Percentiles rank a stretch among this genome's conserved stretches.
phyloP scores from a whole-genome alignment of 2,113 vertebrate species.

The Neomonachus schauinslandi region DNA sequence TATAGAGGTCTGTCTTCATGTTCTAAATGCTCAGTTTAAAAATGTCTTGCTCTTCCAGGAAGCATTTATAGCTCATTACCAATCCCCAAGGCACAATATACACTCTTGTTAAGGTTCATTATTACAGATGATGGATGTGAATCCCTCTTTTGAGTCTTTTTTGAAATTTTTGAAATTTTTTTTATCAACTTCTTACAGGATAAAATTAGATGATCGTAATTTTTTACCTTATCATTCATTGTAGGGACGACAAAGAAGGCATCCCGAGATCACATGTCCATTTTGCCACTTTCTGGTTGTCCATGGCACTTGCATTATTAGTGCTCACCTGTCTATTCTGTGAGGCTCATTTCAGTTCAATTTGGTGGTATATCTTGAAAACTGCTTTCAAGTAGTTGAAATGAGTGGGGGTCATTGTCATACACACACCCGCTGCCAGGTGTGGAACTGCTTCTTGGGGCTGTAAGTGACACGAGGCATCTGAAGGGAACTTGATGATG shows the following conservation, averaged over 20 bases:
- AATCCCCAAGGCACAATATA: background rate
- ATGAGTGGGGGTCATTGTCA: background rate
- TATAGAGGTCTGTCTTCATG: background rate
- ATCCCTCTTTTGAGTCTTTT: background rate
- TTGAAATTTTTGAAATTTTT: background rate
- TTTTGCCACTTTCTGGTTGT: background rate
- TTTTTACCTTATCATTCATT: background rate
- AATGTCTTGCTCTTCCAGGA: background rate
- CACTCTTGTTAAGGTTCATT: background rate
- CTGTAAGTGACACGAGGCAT: background rate
- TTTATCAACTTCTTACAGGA: background rate
- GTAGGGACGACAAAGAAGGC: background rate
- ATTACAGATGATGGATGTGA: background rate
- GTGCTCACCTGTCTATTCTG: background rate
- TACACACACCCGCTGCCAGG: fast-evolving
- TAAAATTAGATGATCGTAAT: background rate
- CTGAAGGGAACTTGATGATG: background rate
- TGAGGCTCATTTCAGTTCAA: background rate
- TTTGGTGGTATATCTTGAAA: background rate
- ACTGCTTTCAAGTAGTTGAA: background rate
- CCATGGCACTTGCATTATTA: background rate
- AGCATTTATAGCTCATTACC: background rate
- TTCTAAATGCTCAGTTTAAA: background rate
- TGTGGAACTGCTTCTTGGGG: background rate
- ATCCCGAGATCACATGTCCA: background rate